A percentile compares a stretch with the other conserved stretches of the same genome.
Evolutionary conservation across 2,113 vertebrate species (phyloP).

Genomic region (Eira barbara): DNA sequence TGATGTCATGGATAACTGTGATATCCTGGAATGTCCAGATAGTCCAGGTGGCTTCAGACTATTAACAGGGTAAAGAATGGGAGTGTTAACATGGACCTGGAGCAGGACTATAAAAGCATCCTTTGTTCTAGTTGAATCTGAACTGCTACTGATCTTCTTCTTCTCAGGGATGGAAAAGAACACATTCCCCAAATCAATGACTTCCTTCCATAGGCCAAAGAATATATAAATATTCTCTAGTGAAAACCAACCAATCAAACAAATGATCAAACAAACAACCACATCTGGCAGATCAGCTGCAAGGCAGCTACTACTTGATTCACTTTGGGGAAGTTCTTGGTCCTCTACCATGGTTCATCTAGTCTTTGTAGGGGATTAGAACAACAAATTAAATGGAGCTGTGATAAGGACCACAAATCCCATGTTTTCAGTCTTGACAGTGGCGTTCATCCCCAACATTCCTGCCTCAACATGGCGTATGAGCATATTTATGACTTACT

Average conservation of each 20-base stretch:
- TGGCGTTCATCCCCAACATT: not conserved
- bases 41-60: not conserved
- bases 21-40: not conserved
- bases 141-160: not conserved
- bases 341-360: not conserved
- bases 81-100: not conserved
- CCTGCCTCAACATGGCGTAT: not conserved
- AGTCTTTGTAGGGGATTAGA: not conserved
- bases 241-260: not conserved
- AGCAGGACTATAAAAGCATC: too few relatives aligned
- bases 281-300: not conserved
- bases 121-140: not conserved
- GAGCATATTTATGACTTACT: not conserved
- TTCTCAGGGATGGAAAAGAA: not conserved
- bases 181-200: not conserved
- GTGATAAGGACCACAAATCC: too few relatives aligned
- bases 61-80: not conserved
- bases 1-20: rapidly evolving
- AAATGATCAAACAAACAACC: not conserved
- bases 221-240: not conserved
- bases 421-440: not conserved
- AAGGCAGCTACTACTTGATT: too few relatives aligned
- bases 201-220: not conserved
- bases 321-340: not conserved
- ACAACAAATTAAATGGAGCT: too few relatives aligned